These are phyloP conservation scores for Anaspis maculata DNA, from an alignment of 2,888 invertebrate genomes.

Conservation along the genomic window DNA sequence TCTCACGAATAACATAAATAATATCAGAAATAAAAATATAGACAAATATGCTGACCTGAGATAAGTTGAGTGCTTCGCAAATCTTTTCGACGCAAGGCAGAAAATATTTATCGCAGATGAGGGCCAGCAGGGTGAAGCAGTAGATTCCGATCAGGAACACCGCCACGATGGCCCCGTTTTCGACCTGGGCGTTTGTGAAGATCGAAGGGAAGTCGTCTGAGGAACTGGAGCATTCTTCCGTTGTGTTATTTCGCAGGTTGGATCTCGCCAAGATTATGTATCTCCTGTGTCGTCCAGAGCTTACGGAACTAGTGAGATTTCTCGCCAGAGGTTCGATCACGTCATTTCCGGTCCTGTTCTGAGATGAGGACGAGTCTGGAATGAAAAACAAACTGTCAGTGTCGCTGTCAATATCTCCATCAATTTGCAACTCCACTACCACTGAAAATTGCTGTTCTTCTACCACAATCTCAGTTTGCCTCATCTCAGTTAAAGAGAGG, in stretches of 20 bases:
- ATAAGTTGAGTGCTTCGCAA: constrained; percentile 68
- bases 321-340: neutral
- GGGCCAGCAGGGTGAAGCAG: constrained; percentile 75
- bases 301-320: constrained; percentile 4
- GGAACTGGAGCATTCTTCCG: constrained; percentile 35
- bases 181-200: constrained; percentile 52
- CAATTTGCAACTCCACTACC: too few species aligned
- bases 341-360: neutral
- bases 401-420: too few species aligned
- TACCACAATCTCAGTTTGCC: too few species aligned
- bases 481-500: too few species aligned
- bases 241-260: too few species aligned
- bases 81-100: constrained; percentile 83
- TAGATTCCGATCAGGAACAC: constrained; percentile 73
- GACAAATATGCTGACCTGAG: constrained; percentile 57
- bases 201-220: constrained; percentile 53
- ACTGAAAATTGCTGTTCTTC: too few species aligned
- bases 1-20: neutral
- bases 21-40: too few species aligned
- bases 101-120: constrained; percentile 88
- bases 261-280: constrained; percentile 9
- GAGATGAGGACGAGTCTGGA: too few species aligned
- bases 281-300: neutral
- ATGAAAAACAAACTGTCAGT: too few species aligned
- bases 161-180: constrained; percentile 68